Percentiles rank a stretch among this genome's conserved stretches.
These are phyloP conservation scores for Isotomurus palustris DNA, from an alignment of 2,888 invertebrate genomes.

Conservation along the genomic window DNA sequence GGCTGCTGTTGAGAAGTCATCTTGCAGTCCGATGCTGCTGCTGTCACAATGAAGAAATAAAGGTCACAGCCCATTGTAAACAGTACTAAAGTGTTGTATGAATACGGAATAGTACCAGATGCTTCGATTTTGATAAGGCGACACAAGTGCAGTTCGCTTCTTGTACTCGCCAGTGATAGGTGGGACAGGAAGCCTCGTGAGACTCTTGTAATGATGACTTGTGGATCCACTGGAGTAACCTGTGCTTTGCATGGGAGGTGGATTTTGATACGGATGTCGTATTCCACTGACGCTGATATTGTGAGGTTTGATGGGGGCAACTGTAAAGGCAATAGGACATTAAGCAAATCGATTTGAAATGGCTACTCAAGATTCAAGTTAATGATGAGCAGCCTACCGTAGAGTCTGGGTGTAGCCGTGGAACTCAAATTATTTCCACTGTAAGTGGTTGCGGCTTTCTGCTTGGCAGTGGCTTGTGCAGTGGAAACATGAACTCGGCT, in stretches of 20 bases:
- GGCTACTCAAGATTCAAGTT: not conserved
- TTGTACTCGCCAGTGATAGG: conserved; percentile 21
- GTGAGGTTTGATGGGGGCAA: conserved; percentile 2
- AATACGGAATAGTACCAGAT: conserved; percentile 16
- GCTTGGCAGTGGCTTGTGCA: not conserved
- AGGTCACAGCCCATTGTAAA: not conserved
- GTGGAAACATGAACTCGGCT: conserved; percentile 2
- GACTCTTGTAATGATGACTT: conserved; percentile 5
- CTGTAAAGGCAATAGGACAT: not conserved
- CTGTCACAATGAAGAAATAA: conserved; percentile 1
- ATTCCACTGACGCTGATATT: not conserved
- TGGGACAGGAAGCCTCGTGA: not conserved
- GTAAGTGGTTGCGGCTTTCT: not conserved
- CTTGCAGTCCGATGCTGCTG: conserved; percentile 33
- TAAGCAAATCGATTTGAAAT: not conserved
- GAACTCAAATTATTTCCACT: not conserved
- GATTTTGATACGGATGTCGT: conserved; percentile 1
- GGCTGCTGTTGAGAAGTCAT: conserved; percentile 29
- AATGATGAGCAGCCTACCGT: conserved; percentile 1
- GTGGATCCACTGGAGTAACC: not conserved
- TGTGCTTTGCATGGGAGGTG: not conserved
- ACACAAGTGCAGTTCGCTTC: conserved; percentile 26
- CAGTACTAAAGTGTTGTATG: no score
- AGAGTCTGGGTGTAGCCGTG: not conserved
- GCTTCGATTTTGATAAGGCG: conserved; percentile 37